phyloP scores from a whole-genome alignment of 2,113 vertebrate species.

The Apeltes quadracus region DNA sequence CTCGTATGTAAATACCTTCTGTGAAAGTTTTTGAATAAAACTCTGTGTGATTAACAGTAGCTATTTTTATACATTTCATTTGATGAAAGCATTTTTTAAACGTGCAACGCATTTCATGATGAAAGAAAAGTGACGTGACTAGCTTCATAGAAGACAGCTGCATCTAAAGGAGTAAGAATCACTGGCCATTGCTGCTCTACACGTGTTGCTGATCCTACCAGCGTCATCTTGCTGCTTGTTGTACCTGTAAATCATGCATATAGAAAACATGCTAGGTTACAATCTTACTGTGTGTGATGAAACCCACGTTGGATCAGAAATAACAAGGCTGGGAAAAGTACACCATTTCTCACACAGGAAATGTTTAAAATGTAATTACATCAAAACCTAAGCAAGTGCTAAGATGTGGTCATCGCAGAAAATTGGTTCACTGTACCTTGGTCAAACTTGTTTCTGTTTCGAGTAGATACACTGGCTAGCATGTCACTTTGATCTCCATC shows the following conservation, averaged over 20 bases:
- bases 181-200: no score
- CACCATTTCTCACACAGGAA: background rate
- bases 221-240: conserved; percentile 76
- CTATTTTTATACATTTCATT: background rate
- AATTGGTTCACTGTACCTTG: background rate
- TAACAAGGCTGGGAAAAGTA: fast-evolving
- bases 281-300: background rate
- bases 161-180: conserved; percentile 83
- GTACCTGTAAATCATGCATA: conserved; percentile 76
- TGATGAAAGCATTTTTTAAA: background rate
- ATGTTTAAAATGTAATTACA: background rate
- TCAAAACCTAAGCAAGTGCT: conserved; percentile 12
- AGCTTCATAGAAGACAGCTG: conserved; percentile 73
- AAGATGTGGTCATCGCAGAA: background rate
- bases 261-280: background rate
- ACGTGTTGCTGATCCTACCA: conserved; percentile 81
- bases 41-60: background rate
- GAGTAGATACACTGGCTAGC: no score
- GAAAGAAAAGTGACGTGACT: background rate
- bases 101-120: background rate
- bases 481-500: no score
- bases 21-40: no score
- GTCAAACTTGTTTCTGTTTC: no score
- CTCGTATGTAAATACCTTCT: no score
- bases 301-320: background rate